Evolutionary conservation across 2,888 invertebrate species (phyloP), one percentile per base, ranked within the genome.

Genomic region (Pandemis heparana): DNA sequence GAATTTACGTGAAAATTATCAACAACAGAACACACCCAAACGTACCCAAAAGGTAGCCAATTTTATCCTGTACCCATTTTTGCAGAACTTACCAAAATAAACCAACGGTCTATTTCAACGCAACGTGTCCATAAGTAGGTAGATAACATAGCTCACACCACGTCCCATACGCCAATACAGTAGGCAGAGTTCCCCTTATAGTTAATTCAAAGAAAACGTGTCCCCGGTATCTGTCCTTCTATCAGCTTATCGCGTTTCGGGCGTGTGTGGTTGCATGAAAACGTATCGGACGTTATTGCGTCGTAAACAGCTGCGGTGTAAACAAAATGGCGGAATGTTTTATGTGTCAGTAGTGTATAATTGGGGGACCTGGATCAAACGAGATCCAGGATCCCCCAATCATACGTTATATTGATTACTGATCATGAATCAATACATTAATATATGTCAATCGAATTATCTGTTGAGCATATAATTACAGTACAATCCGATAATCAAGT

Each of bases 151-250:
- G 23, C 56, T 56, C 56, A 43, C 62, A 23, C 62, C 65, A 43
- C 66, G 60, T 66, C 51, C 14, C 18, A 3, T 18, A 53, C 16
- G 18, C 63, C 53, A 32, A 73, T 56, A 68, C 63, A 41, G 59
- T 62, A 71, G 43, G 43, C 46, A 60, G 66, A 72, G 72, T 72
- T 73, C 60, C 48, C 73, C 73, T 73, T 73, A 73, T 73, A 73
- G 73, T 73, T 73, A 73, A 73, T 73, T 73, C 73, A 73, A 73
- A 69, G 73, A 73, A 73, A 73, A 73, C 73, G 73, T 73, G 73
- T 73, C 73, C 56, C 63, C 23, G 63, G 63, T 73, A 73, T 73
- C 73, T 63, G 73, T 73, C 73, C 63, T 63, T 63, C 73, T 60
- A 73, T 73, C 73, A 38, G 73, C 73, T 73, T 73, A 73, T 73